Conservation (phyloP, 2,888 invertebrate species). For the Chrysolina americana region DNA sequence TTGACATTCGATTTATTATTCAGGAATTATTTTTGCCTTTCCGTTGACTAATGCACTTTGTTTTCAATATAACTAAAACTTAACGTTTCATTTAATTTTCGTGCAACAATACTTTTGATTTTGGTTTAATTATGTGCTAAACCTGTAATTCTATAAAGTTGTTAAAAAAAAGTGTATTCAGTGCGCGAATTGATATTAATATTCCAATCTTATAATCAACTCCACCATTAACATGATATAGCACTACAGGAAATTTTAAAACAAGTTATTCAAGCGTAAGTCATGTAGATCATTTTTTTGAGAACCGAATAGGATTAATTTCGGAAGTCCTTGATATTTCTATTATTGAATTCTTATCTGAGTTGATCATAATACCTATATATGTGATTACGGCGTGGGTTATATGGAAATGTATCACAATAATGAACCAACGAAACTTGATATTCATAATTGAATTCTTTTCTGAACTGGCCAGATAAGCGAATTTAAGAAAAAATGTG, state of each 20-base stretch:
- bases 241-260: slow-evolving; percentile 16
- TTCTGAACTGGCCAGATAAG: too few species aligned
- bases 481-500: too few species aligned
- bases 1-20: not conserved
- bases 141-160: not conserved
- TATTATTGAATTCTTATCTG: slow-evolving; percentile 26
- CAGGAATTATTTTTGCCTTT: not conserved
- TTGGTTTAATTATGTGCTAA: not conserved
- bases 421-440: too few species aligned
- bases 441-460: too few species aligned
- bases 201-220: not conserved
- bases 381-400: too few species aligned
- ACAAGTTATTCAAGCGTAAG: slow-evolving; percentile 14
- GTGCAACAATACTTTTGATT: not conserved
- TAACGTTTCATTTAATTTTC: not conserved
- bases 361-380: not conserved
- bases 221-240: not conserved
- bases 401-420: too few species aligned
- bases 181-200: not conserved
- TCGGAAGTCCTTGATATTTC: slow-evolving; percentile 36
- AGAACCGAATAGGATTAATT: slow-evolving; percentile 26
- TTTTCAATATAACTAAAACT: not conserved
- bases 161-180: not conserved
- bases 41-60: not conserved
- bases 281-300: slow-evolving; percentile 17